Base-by-base conservation (phyloP, 2,797 vertebrate species). In the Chelonia mydas region DNA sequence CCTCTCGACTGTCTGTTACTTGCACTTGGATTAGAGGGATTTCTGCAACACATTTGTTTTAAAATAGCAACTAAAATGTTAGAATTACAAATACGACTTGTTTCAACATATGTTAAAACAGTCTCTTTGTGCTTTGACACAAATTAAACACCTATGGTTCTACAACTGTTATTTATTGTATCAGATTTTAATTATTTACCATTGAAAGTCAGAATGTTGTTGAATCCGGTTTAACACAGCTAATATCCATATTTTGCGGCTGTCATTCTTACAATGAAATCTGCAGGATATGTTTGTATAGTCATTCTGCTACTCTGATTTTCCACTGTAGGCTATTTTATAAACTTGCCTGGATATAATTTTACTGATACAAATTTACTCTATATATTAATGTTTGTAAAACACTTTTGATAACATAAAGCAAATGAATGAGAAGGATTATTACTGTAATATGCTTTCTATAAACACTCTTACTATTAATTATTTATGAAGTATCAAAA, bases 331-430 rank as follows among this genome's bases (percentile, higher is more conserved):
- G n/a, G 17, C 31, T 91, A 37, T 92, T 94, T 78, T 88, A 94
- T 76, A 90, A 78, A 83, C 15, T 33, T 80, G 59, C 85, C 78
- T 94, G 59, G 84, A 78, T 92, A 87, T 15, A 89, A 59, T 87
- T 90, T 90, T 78, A 88, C 80, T 89, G 90, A 87, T 91, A 96
- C 89, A 83, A 76, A 91, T 92, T 31, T 91, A 86, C 93, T 87
- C 54, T 90, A 92, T 41, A 72, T 72, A 94, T 96, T 96, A 96
- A 92, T 31, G 61, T 61, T 81, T 89, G 31, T 76, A 79, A 94
- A 96, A 77, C 87, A 85, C 37, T 85, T 77, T 77, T 93, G 81
- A 92, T 94, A 88, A 89, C 78, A 41, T 45, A 90, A 96, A 45
- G 45, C 79, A 53, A 2, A 3, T 47, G 89, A 94, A 94, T 59